These are phyloP conservation scores for Subacronicta megacephala DNA, from an alignment of 2,888 invertebrate species.

Conservation along the genomic window DNA sequence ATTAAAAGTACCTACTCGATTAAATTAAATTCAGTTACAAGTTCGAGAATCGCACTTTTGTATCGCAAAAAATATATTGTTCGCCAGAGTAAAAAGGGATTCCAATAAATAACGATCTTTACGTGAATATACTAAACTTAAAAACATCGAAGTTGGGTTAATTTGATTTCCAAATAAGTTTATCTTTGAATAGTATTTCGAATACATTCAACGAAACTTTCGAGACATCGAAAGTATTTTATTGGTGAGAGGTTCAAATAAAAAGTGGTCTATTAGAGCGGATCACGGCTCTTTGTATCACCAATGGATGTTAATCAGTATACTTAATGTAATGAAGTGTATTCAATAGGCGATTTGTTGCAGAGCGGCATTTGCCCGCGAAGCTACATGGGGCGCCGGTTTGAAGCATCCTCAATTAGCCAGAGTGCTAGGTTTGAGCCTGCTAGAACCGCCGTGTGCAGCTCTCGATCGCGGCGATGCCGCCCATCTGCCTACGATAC, in stretches of 20 bases:
- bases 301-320: not conserved
- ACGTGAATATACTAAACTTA: too few species aligned
- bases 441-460: conserved; percentile 95
- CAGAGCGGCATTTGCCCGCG: conserved; percentile 95
- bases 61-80: not conserved
- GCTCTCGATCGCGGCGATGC: conserved; percentile 97
- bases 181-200: too few species aligned
- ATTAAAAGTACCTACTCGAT: too few species aligned
- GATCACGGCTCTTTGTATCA: not conserved
- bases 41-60: not conserved
- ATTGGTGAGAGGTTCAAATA: too few species aligned
- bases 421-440: conserved; percentile 94
- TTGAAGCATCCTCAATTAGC: conserved; percentile 95
- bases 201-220: not conserved
- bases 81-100: not conserved
- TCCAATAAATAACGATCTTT: too few species aligned
- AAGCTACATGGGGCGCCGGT: conserved; percentile 95
- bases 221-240: not conserved
- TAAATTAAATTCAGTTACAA: not conserved
- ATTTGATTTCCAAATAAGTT: not conserved
- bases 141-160: not conserved
- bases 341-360: conserved; percentile 13
- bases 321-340: conserved; percentile 3
- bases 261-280: too few species aligned
- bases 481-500: conserved; percentile 94